These are phyloP conservation scores for Drusus annulatus DNA, from an alignment of 1,140 invertebrate genomes.

Conservation along the genomic window DNA sequence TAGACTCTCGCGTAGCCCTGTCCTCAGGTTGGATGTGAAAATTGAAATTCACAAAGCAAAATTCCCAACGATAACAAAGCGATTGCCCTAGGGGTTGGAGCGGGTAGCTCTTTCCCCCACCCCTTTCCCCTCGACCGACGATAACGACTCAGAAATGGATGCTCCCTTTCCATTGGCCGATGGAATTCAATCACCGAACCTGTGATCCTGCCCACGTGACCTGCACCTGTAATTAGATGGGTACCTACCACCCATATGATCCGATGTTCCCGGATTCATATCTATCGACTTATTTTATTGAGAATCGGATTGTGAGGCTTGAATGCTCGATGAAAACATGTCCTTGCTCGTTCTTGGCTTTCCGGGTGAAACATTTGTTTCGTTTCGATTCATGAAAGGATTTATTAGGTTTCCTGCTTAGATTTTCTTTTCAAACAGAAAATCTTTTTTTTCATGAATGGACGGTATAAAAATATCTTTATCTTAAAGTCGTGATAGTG, in stretches of 20 bases:
- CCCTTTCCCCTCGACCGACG: neutral
- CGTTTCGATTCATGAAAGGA: too few species aligned
- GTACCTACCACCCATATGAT: conserved; percentile 20
- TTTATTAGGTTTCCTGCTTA: too few species aligned
- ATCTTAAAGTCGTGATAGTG: too few species aligned
- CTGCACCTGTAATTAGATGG: conserved; percentile 52
- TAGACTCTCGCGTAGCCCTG: neutral
- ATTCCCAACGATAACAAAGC: conserved; percentile 56
- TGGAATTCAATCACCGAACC: conserved; percentile 54
- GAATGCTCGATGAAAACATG: too few species aligned
- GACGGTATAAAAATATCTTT: too few species aligned
- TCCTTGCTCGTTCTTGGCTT: too few species aligned
- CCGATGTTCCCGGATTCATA: conserved; percentile 33
- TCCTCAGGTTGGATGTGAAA: conserved; percentile 36
- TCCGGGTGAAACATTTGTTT: too few species aligned
- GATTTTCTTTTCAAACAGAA: too few species aligned
- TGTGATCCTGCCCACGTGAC: conserved; percentile 52
- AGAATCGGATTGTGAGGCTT: conserved; percentile 2
- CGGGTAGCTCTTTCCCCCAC: neutral
- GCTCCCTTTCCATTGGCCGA: conserved; percentile 44
- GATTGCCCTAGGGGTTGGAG: conserved; percentile 36
- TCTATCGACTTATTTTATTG: conserved; percentile 22
- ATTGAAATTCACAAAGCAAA: conserved; percentile 54
- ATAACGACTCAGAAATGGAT: conserved; percentile 55
- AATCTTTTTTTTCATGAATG: too few species aligned